phyloP scores from a whole-genome alignment of 2,113 vertebrate species.

The Rafetus swinhoei region DNA sequence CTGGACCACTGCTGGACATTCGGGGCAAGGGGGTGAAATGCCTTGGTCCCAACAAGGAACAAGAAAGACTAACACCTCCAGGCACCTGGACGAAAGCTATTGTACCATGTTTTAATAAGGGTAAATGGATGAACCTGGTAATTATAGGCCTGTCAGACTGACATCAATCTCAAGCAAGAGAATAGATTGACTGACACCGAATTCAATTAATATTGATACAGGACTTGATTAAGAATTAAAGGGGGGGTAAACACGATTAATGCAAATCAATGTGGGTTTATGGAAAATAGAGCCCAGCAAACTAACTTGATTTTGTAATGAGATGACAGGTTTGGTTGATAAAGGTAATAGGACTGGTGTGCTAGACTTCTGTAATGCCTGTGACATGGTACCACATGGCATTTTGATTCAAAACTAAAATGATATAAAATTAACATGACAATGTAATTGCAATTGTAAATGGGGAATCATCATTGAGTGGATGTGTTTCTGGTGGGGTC shows the following conservation, averaged over 20 bases:
- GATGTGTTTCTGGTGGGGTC: neutral
- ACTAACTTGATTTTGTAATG: neutral
- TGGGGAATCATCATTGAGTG: neutral
- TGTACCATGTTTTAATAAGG: neutral
- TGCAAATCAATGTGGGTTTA: neutral
- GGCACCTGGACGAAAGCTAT: neutral
- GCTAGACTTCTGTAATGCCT: neutral
- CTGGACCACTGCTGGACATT: neutral
- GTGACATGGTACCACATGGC: neutral
- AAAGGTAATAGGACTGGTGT: neutral
- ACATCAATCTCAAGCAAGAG: neutral
- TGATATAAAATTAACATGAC: neutral
- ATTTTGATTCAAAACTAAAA: neutral
- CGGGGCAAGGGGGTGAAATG: neutral
- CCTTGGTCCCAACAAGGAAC: neutral
- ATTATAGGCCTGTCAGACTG: neutral
- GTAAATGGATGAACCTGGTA: neutral
- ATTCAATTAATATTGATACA: neutral
- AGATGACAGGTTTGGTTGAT: neutral
- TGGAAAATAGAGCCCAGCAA: neutral
- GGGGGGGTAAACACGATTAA: neutral
- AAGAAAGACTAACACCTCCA: neutral
- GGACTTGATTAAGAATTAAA: neutral
- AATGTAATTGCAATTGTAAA: neutral
- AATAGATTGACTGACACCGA: neutral